These are phyloP conservation scores for Serrognathus titanus DNA, from an alignment of 2,888 invertebrate species.

Conservation along the genomic window DNA sequence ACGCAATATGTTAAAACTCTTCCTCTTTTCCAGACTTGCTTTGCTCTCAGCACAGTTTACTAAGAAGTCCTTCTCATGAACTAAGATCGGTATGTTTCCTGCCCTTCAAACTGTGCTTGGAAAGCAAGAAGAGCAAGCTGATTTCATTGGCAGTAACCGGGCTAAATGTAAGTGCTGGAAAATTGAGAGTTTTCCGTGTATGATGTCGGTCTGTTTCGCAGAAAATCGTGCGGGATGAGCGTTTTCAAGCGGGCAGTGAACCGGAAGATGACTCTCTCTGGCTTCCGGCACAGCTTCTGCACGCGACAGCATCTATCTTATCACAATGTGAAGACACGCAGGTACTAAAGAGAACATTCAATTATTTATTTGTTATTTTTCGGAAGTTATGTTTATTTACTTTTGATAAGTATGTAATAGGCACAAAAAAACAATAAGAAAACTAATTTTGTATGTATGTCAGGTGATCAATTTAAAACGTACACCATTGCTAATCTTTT, in stretches of 20 bases:
- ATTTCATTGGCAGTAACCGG: conserved; percentile 81
- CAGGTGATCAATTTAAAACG: no score
- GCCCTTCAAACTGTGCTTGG: conserved; percentile 82
- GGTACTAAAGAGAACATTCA: conserved; percentile 47
- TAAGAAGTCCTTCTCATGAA: conserved; percentile 78
- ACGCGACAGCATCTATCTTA: conserved; percentile 77
- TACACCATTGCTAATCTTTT: no score
- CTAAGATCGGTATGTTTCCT: conserved; percentile 79
- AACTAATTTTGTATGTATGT: no score
- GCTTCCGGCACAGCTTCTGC: conserved; percentile 87
- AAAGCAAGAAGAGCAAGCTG: conserved; percentile 82
- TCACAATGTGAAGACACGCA: conserved; percentile 84
- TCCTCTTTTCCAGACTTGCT: conserved; percentile 63
- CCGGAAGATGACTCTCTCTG: conserved; percentile 90
- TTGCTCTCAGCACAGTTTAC: conserved; percentile 70
- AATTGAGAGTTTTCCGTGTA: background rate
- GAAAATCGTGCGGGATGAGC: conserved; percentile 87
- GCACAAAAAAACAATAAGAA: no score
- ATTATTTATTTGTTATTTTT: background rate
- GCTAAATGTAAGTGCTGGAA: conserved; percentile 70
- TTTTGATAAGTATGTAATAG: background rate
- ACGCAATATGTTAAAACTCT: background rate
- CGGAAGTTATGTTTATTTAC: background rate
- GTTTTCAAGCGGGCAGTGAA: conserved; percentile 86
- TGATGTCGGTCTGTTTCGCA: conserved; percentile 43